A percentile compares a stretch with the other conserved stretches of the same genome.
Evolutionary conservation across 1,140 invertebrate genomes (phyloP).

Genomic region (Geopemphigus sp.): DNA sequence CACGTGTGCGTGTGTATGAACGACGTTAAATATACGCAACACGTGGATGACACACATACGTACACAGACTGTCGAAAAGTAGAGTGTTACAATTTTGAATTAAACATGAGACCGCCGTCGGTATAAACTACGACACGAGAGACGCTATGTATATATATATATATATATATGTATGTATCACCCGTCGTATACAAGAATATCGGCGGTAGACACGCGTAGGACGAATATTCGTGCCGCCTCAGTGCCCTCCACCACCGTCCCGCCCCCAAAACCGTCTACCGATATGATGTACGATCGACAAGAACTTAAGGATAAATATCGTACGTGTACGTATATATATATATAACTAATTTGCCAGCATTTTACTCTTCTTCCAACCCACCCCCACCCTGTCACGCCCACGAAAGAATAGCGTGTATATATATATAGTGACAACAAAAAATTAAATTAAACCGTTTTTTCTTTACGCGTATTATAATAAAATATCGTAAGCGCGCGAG

Average conservation of each 20-base stretch:
- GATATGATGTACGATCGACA: slow-evolving; percentile 26
- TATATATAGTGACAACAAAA: background rate
- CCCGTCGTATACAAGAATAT: background rate
- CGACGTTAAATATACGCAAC: background rate
- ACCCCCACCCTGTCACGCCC: background rate
- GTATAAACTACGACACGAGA: no score
- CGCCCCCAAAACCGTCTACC: no score
- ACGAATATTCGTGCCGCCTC: background rate
- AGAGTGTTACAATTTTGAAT: slow-evolving; percentile 21
- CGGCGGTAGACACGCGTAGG: background rate
- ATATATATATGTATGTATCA: no score
- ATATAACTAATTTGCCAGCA: slow-evolving; percentile 16
- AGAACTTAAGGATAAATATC: background rate
- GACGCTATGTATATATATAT: no score
- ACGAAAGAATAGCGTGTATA: background rate
- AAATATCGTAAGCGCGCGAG: background rate
- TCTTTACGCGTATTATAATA: slow-evolving; percentile 1
- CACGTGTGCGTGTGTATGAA: background rate
- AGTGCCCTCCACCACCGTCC: no score
- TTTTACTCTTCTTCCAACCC: no score
- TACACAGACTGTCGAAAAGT: background rate
- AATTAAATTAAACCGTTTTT: background rate
- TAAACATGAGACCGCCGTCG: slow-evolving; percentile 1
- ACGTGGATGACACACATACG: slow-evolving; percentile 9
- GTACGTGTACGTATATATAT: no score